Evolutionary conservation across 2,797 vertebrate genomes (phyloP).

Genomic region (Molossus molossus): DNA sequence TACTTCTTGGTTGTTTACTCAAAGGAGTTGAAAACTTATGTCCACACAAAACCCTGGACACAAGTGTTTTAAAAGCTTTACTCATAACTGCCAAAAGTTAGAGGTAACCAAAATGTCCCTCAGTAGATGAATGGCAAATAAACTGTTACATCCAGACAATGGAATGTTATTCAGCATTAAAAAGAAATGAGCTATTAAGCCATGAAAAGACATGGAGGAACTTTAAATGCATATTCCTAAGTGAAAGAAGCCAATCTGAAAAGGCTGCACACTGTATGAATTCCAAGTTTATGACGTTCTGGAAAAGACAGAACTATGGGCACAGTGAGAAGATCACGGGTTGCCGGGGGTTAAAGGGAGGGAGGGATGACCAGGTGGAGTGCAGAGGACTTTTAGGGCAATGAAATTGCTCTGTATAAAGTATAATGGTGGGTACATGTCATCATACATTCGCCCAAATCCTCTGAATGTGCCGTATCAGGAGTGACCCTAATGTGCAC

Average conservation of each 20-base stretch:
- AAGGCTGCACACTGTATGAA: background rate
- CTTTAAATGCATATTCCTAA: background rate
- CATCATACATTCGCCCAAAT: background rate
- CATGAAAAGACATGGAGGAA: background rate
- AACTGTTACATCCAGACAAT: background rate
- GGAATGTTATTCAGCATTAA: background rate
- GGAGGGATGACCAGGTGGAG: background rate
- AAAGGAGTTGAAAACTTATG: background rate
- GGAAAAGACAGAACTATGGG: background rate
- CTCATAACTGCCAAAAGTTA: background rate
- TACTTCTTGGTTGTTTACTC: background rate
- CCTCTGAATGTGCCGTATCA: background rate
- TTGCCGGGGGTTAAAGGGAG: too few species aligned
- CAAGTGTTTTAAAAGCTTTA: background rate
- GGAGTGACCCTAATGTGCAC: too few species aligned
- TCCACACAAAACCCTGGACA: background rate
- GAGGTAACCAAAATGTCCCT: background rate
- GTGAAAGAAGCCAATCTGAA: background rate
- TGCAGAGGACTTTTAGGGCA: background rate
- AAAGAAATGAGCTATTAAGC: background rate
- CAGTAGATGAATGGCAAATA: background rate
- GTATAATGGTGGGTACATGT: accelerated
- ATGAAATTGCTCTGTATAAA: too few species aligned
- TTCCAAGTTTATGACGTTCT: background rate
- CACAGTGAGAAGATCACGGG: background rate